Base-by-base conservation (phyloP, 2,113 vertebrate species). In the Alectura lathami region DNA sequence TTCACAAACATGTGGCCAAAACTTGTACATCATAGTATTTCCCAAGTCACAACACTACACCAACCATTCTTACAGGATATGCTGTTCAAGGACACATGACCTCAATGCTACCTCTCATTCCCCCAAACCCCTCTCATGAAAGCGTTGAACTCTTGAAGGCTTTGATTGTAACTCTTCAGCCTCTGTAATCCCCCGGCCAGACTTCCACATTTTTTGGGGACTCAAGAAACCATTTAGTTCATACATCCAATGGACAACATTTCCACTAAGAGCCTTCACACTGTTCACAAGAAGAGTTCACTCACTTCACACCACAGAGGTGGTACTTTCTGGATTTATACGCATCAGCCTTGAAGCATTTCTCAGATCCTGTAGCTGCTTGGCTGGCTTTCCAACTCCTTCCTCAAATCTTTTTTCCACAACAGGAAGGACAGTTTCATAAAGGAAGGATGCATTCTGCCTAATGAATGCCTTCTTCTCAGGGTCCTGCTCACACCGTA, bases 331-430 rank as follows among this genome's bases (percentile, higher is more conserved):
- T 0, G 99, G 99, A 68, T 99, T 99, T 75, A 99, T 96, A 8
- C 99, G 98, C 40, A 99, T 97, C 13, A 98, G 68, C 69, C 98
- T 97, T 5, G 98, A 99, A 83, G 98, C 98, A 87, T 98, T 99
- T 94, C 99, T 98, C 95, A 99, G 97, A 96, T 99, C 99, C 95
- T 99, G 99, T 68, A 99, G 97, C 92, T 99, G 99, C 78, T 99
- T 99, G 95, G 99, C 99, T 7, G 99, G 99, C 78, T 99, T 99
- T 27, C 99, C 99, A 81, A 99, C 99, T 15, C 98, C 98, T 96
- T 99, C 99, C 95, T 99, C 99, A 72, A 99, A 99, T 73, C 99
- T 93, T 59, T 97, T 98, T 96, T 99, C 99, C 97, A 99, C 99
- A 95, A 99, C 99, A 3, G 99, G 99, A 85, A 99, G 99, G 82